Conservation (phyloP, 2,113 vertebrate genomes). For the Ophiodon elongatus region DNA sequence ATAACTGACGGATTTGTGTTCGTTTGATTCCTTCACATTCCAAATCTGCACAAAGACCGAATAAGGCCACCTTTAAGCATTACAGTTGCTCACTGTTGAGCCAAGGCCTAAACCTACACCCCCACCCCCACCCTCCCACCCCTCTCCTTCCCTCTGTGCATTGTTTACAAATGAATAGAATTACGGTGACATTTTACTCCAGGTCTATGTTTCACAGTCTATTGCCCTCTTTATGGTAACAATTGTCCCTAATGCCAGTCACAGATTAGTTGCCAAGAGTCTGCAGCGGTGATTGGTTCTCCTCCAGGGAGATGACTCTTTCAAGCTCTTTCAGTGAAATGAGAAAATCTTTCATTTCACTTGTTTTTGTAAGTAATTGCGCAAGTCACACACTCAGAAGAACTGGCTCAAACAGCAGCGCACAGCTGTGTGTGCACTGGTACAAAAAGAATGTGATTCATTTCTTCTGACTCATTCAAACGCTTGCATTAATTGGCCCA, state of each 20-base stretch:
- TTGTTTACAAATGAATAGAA: constrained; percentile 41
- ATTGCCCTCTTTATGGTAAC: constrained; percentile 49
- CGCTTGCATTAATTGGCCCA: constrained; percentile 17
- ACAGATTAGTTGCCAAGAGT: constrained; percentile 53
- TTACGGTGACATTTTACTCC: constrained; percentile 16
- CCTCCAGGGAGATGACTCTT: constrained; percentile 49
- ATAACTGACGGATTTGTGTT: constrained; percentile 25
- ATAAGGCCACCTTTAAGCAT: constrained; percentile 19
- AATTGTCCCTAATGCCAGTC: constrained; percentile 43
- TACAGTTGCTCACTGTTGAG: constrained; percentile 3
- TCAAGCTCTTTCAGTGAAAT: constrained; percentile 54
- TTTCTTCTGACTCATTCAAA: constrained; percentile 50
- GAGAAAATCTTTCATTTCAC: constrained; percentile 56
- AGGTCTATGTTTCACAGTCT: constrained; percentile 39
- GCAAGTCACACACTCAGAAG: constrained; percentile 40
- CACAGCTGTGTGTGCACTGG: constrained; percentile 50
- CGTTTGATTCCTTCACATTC: constrained; percentile 30
- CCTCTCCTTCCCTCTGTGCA: neutral
- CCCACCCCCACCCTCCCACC: too few relatives aligned
- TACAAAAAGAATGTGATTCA: constrained; percentile 35
- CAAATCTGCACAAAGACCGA: constrained; percentile 15
- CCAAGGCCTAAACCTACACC: neutral
- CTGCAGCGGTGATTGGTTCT: constrained; percentile 45
- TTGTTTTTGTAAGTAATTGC: constrained; percentile 62
- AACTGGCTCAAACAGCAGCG: constrained; percentile 13